Evolutionary conservation across 1,140 invertebrate genomes (phyloP), one percentile per base, ranked within the genome.

Genomic region (Pentalonia nigronervosa): DNA sequence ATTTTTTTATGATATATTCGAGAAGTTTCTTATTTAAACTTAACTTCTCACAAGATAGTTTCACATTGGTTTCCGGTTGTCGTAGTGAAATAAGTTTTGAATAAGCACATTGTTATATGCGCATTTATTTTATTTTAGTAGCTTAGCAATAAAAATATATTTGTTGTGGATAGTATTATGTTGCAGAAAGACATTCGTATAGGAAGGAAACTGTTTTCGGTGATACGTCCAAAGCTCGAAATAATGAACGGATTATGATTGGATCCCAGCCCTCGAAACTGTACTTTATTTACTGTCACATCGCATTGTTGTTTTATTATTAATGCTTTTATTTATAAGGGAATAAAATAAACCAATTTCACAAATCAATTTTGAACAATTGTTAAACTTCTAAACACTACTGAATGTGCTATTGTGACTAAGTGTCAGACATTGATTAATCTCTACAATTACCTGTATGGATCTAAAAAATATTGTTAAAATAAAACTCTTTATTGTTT

Each of bases 191-290:
- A 90, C 89, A 67, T 90, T 90, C 56, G 56, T 45, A n/a, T 60
- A 60, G 25, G 56, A 60, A 90, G 89, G 53, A 60, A 90, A 90
- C 89, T 14, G 89, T 45, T 90, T 90, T 90, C 4, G 56, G 89
- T n/a, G 89, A 90, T 90, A 90, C 56, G 36, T 67, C 89, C 25
- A 67, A 90, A 90, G 53, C 53, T 90, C 89, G 25, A 90, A 90
- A 90, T 90, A 90, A 90, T 90, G 89, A 90, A 90, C 89, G 53
- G 89, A 90, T 90, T 90, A 90, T 89, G 88, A 90, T 90, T 90
- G 53, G 89, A 90, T 56, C 34, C 21, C 34, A 34, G 17, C 34
- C 53, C 89, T 67, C 53, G 30, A 25, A 17, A 34, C 34, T 47
- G 36, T 53, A 90, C 53, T 90, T 90, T 60, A 67, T 90, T 90